phyloP scores from a whole-genome alignment of 2,888 invertebrate species.

The Drosophila borborema region DNA sequence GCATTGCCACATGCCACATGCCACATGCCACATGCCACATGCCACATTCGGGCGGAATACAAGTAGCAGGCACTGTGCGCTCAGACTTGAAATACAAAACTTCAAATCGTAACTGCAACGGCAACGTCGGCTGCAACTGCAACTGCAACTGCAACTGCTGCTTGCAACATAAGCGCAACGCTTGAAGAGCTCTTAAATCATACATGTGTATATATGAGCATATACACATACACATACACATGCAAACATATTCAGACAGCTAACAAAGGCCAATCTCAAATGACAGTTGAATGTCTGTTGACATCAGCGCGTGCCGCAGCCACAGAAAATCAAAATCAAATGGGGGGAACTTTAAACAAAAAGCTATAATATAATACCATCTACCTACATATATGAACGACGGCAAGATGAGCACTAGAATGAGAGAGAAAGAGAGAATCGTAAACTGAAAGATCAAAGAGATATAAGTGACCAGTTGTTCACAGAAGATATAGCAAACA shows the following conservation, averaged over 20 bases:
- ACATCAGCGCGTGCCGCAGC: slow-evolving; percentile 62
- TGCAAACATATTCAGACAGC: background rate
- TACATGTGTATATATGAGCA: background rate
- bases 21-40: slow-evolving; percentile 38
- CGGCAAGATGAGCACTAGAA: background rate
- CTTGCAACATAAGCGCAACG: slow-evolving; percentile 67
- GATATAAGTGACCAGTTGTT: no score
- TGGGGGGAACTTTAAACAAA: slow-evolving; percentile 14
- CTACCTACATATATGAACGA: background rate
- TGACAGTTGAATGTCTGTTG: slow-evolving; percentile 59
- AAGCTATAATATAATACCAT: background rate
- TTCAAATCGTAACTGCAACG: slow-evolving; percentile 11
- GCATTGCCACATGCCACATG: slow-evolving; percentile 34
- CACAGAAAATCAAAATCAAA: slow-evolving; percentile 14
- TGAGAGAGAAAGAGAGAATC: no score
- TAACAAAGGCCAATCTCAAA: slow-evolving; percentile 44
- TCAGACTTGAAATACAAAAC: slow-evolving; percentile 52
- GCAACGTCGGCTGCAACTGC: background rate
- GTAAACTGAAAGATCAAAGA: no score
- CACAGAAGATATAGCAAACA: no score
- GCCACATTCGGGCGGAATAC: slow-evolving; percentile 48
- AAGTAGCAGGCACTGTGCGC: slow-evolving; percentile 54
- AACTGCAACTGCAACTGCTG: slow-evolving; percentile 7
- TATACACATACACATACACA: background rate
- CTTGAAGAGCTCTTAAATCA: slow-evolving; percentile 49